phyloP scores from a whole-genome alignment of 2,113 vertebrate genomes.

The Cranoglanis bouderius region DNA sequence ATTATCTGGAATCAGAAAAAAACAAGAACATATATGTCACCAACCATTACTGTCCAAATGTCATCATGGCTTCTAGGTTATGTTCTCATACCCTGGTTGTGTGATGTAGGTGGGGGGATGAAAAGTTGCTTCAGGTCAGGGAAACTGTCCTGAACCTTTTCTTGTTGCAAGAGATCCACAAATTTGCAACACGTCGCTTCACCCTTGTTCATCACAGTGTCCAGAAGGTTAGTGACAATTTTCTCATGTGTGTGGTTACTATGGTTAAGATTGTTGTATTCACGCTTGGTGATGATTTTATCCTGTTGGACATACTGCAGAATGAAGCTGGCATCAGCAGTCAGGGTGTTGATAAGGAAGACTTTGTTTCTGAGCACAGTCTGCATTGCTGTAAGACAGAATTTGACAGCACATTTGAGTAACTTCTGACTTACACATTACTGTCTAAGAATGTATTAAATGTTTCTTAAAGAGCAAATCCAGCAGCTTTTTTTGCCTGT shows the following conservation, averaged over 20 bases:
- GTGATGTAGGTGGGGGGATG: accelerated
- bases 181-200: slow-evolving; percentile 55
- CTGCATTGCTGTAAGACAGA: slow-evolving; percentile 32
- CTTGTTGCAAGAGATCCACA: slow-evolving; percentile 58
- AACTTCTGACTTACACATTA: background rate
- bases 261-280: slow-evolving; percentile 64
- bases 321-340: slow-evolving; percentile 50
- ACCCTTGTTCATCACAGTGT: slow-evolving; percentile 66
- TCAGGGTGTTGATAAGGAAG: slow-evolving; percentile 23
- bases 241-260: slow-evolving; percentile 10
- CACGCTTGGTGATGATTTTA: slow-evolving; percentile 39
- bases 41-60: background rate
- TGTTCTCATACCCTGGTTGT: background rate
- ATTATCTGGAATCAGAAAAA: background rate
- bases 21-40: background rate
- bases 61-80: background rate
- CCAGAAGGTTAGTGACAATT: slow-evolving; percentile 55
- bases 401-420: background rate
- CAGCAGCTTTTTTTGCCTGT: background rate
- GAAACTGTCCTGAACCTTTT: slow-evolving; percentile 25
- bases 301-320: slow-evolving; percentile 54
- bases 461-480: background rate
- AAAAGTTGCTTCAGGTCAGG: slow-evolving; percentile 37
- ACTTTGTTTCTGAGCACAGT: slow-evolving; percentile 52
- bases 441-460: background rate